phyloP scores from a whole-genome alignment of 2,113 vertebrate species.

The Mormyrus iriodes region DNA sequence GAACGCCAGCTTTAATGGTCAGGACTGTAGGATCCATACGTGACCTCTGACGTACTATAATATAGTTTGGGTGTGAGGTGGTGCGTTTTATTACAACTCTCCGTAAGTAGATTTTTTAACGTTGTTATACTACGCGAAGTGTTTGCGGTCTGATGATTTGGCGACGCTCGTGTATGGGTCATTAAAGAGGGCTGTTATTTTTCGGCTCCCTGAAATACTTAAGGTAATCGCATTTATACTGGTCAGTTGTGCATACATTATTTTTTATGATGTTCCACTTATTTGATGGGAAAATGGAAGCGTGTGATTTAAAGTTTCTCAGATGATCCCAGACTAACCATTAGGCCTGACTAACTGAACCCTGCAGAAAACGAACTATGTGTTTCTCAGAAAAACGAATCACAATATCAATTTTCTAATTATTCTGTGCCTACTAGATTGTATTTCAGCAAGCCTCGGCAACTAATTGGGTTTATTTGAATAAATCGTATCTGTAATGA shows the following conservation, averaged over 20 bases:
- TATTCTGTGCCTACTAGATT: background rate
- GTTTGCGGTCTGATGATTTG: background rate
- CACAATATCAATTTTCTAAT: background rate
- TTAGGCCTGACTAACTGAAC: background rate
- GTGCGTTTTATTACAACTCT: background rate
- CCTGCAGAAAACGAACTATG: background rate
- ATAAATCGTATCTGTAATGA: background rate
- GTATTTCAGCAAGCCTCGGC: background rate
- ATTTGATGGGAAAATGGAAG: background rate
- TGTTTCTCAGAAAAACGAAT: background rate
- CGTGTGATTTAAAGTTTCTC: background rate
- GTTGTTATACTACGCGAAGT: background rate
- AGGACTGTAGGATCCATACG: background rate
- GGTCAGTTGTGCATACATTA: background rate
- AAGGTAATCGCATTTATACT: background rate
- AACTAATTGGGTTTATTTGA: background rate
- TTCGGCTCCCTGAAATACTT: background rate
- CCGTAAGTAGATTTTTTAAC: background rate
- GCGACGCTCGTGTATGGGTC: background rate
- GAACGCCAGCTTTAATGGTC: background rate
- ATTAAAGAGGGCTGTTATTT: background rate
- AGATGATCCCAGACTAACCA: background rate
- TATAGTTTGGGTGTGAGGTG: background rate
- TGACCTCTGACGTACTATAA: conserved; percentile 3
- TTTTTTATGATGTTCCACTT: background rate